phyloP scores from a whole-genome alignment of 2,888 invertebrate species.

The Ormyrus pomaceus region DNA sequence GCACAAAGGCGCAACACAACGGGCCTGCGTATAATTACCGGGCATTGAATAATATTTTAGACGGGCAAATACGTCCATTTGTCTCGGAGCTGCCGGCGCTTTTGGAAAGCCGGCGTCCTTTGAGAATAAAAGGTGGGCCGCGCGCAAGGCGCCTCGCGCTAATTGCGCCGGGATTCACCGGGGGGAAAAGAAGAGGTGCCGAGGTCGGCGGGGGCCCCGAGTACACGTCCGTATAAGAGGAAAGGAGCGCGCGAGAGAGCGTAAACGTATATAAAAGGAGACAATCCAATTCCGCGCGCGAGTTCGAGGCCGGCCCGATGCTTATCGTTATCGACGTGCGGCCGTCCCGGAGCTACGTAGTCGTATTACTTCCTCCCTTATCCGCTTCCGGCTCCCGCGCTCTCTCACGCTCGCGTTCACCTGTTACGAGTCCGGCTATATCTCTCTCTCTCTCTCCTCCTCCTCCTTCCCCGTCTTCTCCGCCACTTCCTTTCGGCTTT shows the following conservation, averaged over 20 bases:
- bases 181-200: neutral
- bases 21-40: constrained; percentile 17
- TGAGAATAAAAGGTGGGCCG: constrained; percentile 13
- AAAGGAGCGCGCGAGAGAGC: constrained; percentile 18
- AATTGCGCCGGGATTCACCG: constrained; percentile 33
- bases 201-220: neutral
- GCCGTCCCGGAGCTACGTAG: constrained; percentile 24
- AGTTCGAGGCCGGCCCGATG: constrained; percentile 33
- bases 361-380: constrained; percentile 44
- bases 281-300: constrained; percentile 58
- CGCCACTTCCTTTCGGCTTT: constrained; percentile 7
- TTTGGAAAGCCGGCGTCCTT: neutral
- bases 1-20: neutral
- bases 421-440: neutral
- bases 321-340: constrained; percentile 52
- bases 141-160: constrained; percentile 16
- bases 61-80: constrained; percentile 6
- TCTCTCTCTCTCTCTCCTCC: neutral
- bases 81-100: neutral
- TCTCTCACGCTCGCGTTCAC: neutral
- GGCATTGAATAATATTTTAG: constrained; percentile 13
- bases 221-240: neutral
- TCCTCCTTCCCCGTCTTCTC: constrained; percentile 6
- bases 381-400: neutral
- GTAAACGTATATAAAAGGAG: constrained; percentile 55